phyloP scores from a whole-genome alignment of 2,888 invertebrate genomes.

The Ditula angustiorana region DNA sequence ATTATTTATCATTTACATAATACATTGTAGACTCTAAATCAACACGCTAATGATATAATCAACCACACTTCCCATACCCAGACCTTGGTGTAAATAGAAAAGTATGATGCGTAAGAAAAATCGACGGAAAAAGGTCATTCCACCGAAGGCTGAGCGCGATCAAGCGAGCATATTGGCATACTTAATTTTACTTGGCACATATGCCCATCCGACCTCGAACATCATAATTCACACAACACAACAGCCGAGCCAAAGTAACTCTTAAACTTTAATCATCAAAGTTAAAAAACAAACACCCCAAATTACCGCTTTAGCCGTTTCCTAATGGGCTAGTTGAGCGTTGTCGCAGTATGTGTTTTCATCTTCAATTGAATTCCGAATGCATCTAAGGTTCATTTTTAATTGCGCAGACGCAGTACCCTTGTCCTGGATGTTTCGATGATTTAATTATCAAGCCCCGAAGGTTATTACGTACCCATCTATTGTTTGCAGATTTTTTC shows the following conservation, averaged over 20 bases:
- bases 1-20: too few relatives aligned
- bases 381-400: slow-evolving; percentile 42
- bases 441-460: slow-evolving; percentile 51
- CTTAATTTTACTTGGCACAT: slow-evolving; percentile 81
- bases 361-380: slow-evolving; percentile 37
- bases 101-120: slow-evolving; percentile 75
- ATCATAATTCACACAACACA: slow-evolving; percentile 33
- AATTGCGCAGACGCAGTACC: slow-evolving; percentile 39
- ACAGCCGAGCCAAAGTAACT: slow-evolving; percentile 16
- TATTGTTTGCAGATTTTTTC: slow-evolving; percentile 49
- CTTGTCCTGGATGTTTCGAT: slow-evolving; percentile 58
- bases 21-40: not conserved
- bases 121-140: slow-evolving; percentile 79
- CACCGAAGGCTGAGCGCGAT: slow-evolving; percentile 77
- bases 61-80: slow-evolving; percentile 51
- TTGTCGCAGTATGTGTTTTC: slow-evolving; percentile 31
- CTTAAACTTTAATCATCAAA: slow-evolving; percentile 7
- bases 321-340: not conserved
- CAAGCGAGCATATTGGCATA: slow-evolving; percentile 82
- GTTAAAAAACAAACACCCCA: not conserved
- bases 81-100: slow-evolving; percentile 76
- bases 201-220: slow-evolving; percentile 71
- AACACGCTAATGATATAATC: slow-evolving; percentile 18
- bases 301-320: not conserved
- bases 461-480: slow-evolving; percentile 46